Evolutionary conservation across 2,888 invertebrate species (phyloP).

Genomic region (Harmothoe impar): DNA sequence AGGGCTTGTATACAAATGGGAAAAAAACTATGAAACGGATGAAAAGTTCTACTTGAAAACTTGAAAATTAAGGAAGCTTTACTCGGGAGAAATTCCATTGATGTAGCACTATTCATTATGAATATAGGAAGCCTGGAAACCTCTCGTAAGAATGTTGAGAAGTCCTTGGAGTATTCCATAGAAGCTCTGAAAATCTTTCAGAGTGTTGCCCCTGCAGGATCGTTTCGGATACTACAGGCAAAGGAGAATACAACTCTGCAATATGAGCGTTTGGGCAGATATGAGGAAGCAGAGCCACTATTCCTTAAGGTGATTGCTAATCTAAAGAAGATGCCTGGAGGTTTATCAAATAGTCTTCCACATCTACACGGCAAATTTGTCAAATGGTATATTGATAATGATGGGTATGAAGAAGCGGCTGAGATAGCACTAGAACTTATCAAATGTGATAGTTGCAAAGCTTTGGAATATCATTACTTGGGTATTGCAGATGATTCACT

Average conservation of each 20-base stretch:
- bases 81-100: slow-evolving; percentile 5
- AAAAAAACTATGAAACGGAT: background rate
- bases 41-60: slow-evolving; percentile 25
- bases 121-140: background rate
- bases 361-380: background rate
- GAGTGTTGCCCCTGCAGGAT: background rate
- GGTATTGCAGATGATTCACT: no score
- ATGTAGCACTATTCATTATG: slow-evolving; percentile 20
- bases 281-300: slow-evolving; percentile 24
- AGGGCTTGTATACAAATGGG: background rate
- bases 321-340: background rate
- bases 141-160: background rate
- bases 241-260: background rate
- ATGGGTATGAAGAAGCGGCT: background rate
- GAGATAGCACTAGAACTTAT: no score
- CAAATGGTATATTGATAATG: background rate
- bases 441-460: no score
- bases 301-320: background rate
- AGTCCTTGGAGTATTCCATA: background rate
- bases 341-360: background rate
- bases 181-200: background rate
- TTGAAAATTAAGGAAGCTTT: slow-evolving; percentile 5
- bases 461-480: no score
- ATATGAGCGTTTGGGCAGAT: background rate
- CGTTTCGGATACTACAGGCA: background rate